Base-by-base conservation (phyloP, 2,888 invertebrate species). In the Steinernema carpocapsae region DNA sequence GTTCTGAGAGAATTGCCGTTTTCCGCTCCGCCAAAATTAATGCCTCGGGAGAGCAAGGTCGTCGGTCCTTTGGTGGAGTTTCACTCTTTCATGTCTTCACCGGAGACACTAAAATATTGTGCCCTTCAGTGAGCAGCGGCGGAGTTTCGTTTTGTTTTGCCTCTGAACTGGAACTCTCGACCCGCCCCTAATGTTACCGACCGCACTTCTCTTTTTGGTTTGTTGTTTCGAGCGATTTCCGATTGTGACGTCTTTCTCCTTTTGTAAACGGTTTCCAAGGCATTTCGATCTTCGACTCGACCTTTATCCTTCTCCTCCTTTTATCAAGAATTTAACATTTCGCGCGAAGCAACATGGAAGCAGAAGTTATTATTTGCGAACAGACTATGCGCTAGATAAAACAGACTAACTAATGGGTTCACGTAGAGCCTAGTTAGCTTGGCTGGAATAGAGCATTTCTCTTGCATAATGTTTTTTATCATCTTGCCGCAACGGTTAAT, bases 171-270 rank as follows among this genome's bases (percentile, higher is more conserved):
- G 14, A 19, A 56, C 29, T 32, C 64, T 32, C 32, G 52, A 22
- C 37, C 64, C 64, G 64, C 64, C 64, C 64, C 12, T 32, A 32
- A 64, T 64, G 64, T 64, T 64, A 29, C 32, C n/a, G n/a, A n/a
- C n/a, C n/a, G n/a, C n/a, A n/a, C n/a, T n/a, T n/a, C n/a, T n/a
- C n/a, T 48, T 48, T 48, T 48, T 48, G 4, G n/a, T 4, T 19
- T 48, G n/a, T 2, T n/a, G 48, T 48, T 48, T 48, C 3, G 19
- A 17, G 48, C 14, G n/a, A n/a, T n/a, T n/a, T n/a, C n/a, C n/a
- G n/a, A n/a, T n/a, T n/a, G n/a, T n/a, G n/a, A n/a, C n/a, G n/a
- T 48, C 64, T 32, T 64, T 64, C 6, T 29, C 26, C 29, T 37
- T 37, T 37, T 37, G 37, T 37, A 37, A 37, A 10, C 37, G 37